Evolutionary conservation across 2,797 vertebrate species (phyloP), one percentile per base, ranked within the genome.

Genomic region (Lacerta bilineata): DNA sequence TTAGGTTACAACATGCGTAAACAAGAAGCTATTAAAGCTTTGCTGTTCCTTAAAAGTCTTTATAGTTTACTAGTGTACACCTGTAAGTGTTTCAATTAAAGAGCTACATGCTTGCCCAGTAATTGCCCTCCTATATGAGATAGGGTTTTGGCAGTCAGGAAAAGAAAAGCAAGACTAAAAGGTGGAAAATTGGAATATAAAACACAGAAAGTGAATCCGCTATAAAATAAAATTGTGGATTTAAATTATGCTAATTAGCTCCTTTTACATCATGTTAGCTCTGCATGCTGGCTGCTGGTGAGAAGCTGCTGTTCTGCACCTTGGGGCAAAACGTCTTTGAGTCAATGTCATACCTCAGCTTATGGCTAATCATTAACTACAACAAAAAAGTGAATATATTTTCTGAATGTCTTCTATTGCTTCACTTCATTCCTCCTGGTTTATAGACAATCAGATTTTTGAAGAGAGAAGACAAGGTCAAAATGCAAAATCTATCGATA

Each of bases 71-170:
- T 94, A 95, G 94, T 92, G 88, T 92, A 93, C 85, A 95, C 92
- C 94, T 90, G 3, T 96, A 96, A 96, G 95, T 95, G 95, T 96
- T 97, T 96, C 96, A 96, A 96, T 97, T 97, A 97, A 96, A 96
- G 93, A 94, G 92, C 92, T 92, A 95, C 93, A 95, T 90, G 85
- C 91, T 90, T 93, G 91, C 93, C 94, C 92, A 80, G 91, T 97
- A 95, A 97, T 94, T 96, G 92, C 91, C 91, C 94, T 96, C 94
- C 90, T 92, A 89, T 95, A 94, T 87, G 83, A 95, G 91, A 92
- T 90, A 94, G 92, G 82, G 86, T 92, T 91, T 93, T 84, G 33
- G 83, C 89, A 87, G 88, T 86, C 88, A 88, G 91, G 81, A 93
- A 82, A 92, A 39, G 86, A 93, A 95, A 94, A 96, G 92, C 92